Percentiles rank a stretch among this genome's conserved stretches.
Conservation (phyloP, 1,140 invertebrate species). For the Leptinotarsa lineolata region DNA sequence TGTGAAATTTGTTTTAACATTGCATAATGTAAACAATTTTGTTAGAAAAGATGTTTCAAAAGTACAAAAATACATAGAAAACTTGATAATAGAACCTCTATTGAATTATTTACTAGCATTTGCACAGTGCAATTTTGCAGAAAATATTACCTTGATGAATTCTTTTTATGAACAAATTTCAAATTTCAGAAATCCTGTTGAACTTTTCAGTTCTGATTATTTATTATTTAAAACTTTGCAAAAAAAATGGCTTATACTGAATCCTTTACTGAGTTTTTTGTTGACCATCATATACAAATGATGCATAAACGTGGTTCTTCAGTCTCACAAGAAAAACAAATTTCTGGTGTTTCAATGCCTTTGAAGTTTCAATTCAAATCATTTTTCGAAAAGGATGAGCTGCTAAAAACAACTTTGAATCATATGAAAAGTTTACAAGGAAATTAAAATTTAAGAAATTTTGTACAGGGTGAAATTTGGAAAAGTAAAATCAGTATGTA, state of each 20-base stretch:
- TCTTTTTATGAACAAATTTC: constrained; percentile 13
- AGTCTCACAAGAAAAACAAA: constrained; percentile 23
- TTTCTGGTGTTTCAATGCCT: constrained; percentile 29
- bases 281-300: constrained; percentile 27
- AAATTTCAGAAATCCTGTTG: constrained; percentile 29
- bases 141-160: constrained; percentile 21
- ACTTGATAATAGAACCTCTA: constrained; percentile 28
- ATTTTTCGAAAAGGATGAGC: constrained; percentile 30
- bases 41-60: constrained; percentile 33
- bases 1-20: not conserved
- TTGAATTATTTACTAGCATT: constrained; percentile 24
- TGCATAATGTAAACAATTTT: constrained; percentile 38
- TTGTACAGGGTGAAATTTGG: constrained; percentile 50
- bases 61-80: constrained; percentile 21
- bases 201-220: constrained; percentile 29
- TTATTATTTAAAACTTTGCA: constrained; percentile 26
- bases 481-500: constrained; percentile 25
- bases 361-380: constrained; percentile 33
- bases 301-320: constrained; percentile 21
- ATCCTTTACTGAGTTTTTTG: constrained; percentile 28
- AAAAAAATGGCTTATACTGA: constrained; percentile 19
- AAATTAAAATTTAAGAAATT: constrained; percentile 40
- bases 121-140: constrained; percentile 18
- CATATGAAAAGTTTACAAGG: constrained; percentile 27
- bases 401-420: constrained; percentile 18